Evolutionary conservation across 2,113 vertebrate species (phyloP).

Genomic region (Vidua macroura): DNA sequence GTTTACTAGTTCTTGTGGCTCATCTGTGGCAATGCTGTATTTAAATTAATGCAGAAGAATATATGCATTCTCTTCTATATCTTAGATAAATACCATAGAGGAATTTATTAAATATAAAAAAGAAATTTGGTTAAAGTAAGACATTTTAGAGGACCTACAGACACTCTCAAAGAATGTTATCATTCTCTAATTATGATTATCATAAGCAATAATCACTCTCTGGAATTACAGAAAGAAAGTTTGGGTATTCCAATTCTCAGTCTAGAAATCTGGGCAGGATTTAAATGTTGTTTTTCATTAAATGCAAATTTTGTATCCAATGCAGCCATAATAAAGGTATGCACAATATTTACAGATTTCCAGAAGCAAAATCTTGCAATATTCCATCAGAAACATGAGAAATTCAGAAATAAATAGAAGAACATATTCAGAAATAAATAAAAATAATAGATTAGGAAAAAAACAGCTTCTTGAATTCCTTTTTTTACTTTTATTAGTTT

Average conservation of each 20-base stretch:
- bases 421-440: background rate
- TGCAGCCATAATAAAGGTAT: background rate
- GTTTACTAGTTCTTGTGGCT: background rate
- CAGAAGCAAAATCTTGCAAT: background rate
- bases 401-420: background rate
- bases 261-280: background rate
- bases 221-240: background rate
- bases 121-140: background rate
- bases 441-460: background rate
- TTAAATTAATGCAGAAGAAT: background rate
- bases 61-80: background rate
- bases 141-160: background rate
- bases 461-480: background rate
- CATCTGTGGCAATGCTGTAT: background rate
- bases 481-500: background rate
- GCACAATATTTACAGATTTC: background rate
- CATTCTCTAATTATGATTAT: background rate
- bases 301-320: background rate
- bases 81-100: background rate
- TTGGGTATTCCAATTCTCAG: background rate
- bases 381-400: background rate
- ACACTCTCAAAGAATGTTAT: background rate
- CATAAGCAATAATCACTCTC: background rate
- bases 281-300: background rate
- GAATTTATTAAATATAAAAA: background rate